phyloP scores from a whole-genome alignment of 2,797 vertebrate genomes.

The Gymnoscopelus microlampas region DNA sequence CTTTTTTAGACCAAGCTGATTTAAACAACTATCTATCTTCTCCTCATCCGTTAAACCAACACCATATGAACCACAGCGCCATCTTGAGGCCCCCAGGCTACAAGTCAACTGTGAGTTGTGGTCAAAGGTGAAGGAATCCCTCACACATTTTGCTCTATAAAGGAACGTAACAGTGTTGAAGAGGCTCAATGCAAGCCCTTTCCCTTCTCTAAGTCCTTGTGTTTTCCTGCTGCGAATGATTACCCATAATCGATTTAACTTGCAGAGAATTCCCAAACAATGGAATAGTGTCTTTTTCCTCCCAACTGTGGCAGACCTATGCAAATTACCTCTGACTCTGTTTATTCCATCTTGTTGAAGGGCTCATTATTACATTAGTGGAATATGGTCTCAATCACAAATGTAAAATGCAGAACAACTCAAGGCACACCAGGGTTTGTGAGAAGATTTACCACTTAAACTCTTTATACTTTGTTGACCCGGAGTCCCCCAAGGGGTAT shows the following conservation, averaged over 20 bases:
- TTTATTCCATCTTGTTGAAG: too few relatives aligned
- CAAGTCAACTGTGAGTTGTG: background rate
- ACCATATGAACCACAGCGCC: background rate
- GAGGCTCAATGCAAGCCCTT: conserved; percentile 18
- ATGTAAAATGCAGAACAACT: too few relatives aligned
- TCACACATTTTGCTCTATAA: conserved; percentile 8
- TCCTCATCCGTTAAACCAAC: background rate
- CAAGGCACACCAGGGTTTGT: too few relatives aligned
- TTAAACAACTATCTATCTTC: too few relatives aligned
- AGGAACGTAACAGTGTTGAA: conserved; percentile 1
- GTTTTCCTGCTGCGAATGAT: conserved; percentile 15
- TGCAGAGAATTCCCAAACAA: conserved; percentile 20
- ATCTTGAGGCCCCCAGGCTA: conserved; percentile 6
- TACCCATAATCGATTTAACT: conserved; percentile 27
- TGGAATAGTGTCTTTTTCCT: conserved; percentile 14
- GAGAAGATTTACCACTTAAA: too few relatives aligned
- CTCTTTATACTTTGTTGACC: too few relatives aligned
- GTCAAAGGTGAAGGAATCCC: background rate
- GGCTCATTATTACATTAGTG: too few relatives aligned
- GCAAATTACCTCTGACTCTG: background rate
- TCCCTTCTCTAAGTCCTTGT: conserved; percentile 33
- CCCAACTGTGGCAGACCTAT: background rate
- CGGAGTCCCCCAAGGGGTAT: too few relatives aligned
- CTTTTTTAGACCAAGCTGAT: too few relatives aligned
- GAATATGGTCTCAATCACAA: too few relatives aligned